A percentile compares a stretch with the other conserved stretches of the same genome.
phyloP scores from a whole-genome alignment of 2,888 invertebrate species.

The Escarpia spicata region DNA sequence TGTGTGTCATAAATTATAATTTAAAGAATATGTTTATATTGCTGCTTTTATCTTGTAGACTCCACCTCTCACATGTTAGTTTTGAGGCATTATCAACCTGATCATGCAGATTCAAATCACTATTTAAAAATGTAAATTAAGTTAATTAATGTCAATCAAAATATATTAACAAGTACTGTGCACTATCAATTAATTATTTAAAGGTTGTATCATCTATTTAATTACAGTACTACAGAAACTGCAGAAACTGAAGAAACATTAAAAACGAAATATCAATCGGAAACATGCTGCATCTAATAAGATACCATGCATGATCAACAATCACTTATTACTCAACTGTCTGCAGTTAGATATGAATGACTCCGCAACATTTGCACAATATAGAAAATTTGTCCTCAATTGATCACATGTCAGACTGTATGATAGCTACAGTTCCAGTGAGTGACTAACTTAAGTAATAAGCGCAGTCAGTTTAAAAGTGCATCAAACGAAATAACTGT shows the following conservation, averaged over 20 bases:
- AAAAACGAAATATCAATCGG: not conserved
- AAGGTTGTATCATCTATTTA: not conserved
- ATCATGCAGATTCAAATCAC: not conserved
- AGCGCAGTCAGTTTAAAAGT: too few relatives aligned
- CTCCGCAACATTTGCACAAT: not conserved
- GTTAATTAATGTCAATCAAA: not conserved
- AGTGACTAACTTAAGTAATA: too few relatives aligned
- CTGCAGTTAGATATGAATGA: not conserved
- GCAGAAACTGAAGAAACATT: not conserved
- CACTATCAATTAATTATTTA: not conserved
- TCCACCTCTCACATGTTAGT: not conserved
- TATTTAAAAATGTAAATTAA: not conserved
- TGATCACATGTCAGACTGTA: too few relatives aligned
- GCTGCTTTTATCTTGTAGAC: not conserved
- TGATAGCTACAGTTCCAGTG: too few relatives aligned
- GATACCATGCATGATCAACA: not conserved
- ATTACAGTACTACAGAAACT: not conserved
- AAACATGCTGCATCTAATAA: not conserved
- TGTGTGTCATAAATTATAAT: not conserved
- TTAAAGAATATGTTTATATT: not conserved
- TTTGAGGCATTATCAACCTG: not conserved
- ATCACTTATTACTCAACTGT: not conserved
- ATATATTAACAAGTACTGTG: not conserved
- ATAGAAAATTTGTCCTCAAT: too few relatives aligned
- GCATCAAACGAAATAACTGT: too few relatives aligned